Evolutionary conservation across 2,797 vertebrate species (phyloP), one percentile per base, ranked within the genome.

Genomic region (Linurgus olivaceus): DNA sequence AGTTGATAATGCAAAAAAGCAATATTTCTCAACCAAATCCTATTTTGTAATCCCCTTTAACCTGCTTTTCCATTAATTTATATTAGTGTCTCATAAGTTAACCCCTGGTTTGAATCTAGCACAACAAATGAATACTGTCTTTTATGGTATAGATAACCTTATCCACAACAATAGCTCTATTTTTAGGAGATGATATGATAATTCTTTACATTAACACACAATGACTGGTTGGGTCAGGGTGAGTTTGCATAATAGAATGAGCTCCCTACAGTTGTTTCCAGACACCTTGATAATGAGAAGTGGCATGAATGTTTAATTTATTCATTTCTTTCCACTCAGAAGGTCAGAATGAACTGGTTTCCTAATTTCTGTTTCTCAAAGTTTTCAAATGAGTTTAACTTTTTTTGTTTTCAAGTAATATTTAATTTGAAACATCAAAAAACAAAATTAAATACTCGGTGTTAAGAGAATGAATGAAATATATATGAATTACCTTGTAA

Each of bases 401-500:
- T 93, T 74, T 42, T 86, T 94, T 0, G 0, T 33, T 94, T 80
- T 68, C 42, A 68, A 82, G 24, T 50, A 66, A 55, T 90, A 85
- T 29, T 89, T 92, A 83, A 87, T 91, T 85, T 80, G 61, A 85
- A 91, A 51, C 80, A 86, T 62, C 42, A 80, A 44, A 89, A 88
- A 82, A 72, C 17, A 76, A 54, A 71, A 73, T 85, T 55, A 66
- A 88, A 73, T 35, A 85, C 37, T 63, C 65, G 8, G 19, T 88
- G 35, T 85, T 85, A 82, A 67, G 66, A 65, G 29, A 67, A 91
- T 79, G 65, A 91, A 70, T 82, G 75, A 87, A 85, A 82, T 28
- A 85, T 79, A 94, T 89, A 86, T 91, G 50, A 51, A 75, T 65
- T 55, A 88, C n/a, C 48, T 86, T 90, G n/a, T 50, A 93, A 80